These are phyloP conservation scores for Calidris pugnax DNA, from an alignment of 2,113 vertebrate species.

Conservation along the genomic window DNA sequence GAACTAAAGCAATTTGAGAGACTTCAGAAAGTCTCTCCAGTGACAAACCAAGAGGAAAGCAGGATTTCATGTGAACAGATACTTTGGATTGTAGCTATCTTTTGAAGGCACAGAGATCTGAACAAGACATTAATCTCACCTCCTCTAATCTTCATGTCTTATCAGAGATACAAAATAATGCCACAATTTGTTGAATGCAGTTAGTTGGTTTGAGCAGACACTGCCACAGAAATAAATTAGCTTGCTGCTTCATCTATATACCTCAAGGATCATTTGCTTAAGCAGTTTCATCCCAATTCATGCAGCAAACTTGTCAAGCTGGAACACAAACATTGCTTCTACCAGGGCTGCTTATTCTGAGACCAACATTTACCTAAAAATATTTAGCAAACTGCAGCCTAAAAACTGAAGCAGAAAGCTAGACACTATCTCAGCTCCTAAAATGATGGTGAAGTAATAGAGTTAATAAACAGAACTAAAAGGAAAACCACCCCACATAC, in stretches of 20 bases:
- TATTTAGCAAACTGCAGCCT: not conserved
- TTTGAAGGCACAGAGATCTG: not conserved
- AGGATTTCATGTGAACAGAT: not conserved
- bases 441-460: not conserved
- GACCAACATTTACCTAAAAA: not conserved
- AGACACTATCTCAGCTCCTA: not conserved
- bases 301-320: not conserved
- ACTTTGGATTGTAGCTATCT: not conserved
- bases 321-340: not conserved
- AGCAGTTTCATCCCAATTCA: not conserved
- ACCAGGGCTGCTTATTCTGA: not conserved
- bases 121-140: not conserved
- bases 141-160: not conserved
- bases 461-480: not conserved
- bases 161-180: not conserved
- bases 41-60: not conserved
- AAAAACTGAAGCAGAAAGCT: not conserved
- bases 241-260: not conserved
- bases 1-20: not conserved
- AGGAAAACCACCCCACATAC: constrained; percentile 75
- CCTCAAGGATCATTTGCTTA: not conserved
- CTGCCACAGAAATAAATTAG: not conserved
- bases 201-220: not conserved
- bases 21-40: not conserved
- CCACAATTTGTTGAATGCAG: not conserved